Evolutionary conservation across 2,113 vertebrate genomes (phyloP).

Genomic region (Ailuropoda melanoleuca): DNA sequence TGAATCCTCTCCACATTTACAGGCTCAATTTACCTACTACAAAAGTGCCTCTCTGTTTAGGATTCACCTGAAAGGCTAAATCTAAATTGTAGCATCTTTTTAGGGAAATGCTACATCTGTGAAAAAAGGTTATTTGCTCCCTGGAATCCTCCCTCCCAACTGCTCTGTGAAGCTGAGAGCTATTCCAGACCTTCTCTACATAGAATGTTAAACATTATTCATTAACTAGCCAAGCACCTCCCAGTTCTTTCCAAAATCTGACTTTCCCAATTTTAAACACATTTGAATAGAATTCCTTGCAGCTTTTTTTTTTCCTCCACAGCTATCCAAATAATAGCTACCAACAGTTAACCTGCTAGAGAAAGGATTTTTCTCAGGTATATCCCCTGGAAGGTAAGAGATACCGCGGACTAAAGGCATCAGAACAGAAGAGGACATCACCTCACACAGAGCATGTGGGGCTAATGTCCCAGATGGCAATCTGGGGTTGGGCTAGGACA

Average conservation of each 20-base stretch:
- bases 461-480: background rate
- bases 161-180: background rate
- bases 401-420: background rate
- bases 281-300: background rate
- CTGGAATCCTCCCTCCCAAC: background rate
- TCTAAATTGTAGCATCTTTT: slow-evolving; percentile 3
- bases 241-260: background rate
- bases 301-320: background rate
- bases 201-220: background rate
- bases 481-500: background rate
- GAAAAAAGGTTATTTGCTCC: background rate
- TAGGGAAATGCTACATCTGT: background rate
- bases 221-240: background rate
- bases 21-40: background rate
- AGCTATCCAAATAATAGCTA: background rate
- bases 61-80: background rate
- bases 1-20: background rate
- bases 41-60: background rate
- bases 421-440: background rate
- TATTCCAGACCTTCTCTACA: background rate
- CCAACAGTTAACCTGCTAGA: background rate
- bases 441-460: background rate
- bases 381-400: background rate
- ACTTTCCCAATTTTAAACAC: background rate
- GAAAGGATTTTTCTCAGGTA: background rate